Evolutionary conservation across 2,888 invertebrate species (phyloP).

Genomic region (Pegoplata infirma): DNA sequence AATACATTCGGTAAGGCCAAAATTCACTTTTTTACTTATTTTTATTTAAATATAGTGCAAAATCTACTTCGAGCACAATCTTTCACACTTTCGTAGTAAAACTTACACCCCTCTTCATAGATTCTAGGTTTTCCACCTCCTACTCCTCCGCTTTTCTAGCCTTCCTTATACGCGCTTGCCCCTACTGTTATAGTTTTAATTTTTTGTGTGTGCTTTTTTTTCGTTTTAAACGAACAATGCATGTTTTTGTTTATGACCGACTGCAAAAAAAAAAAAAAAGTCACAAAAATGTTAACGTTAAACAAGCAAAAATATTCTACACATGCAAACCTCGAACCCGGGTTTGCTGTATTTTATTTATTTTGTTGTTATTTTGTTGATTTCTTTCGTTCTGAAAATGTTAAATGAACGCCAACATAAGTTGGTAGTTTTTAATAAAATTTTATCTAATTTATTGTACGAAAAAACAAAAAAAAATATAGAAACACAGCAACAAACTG

Average conservation of each 20-base stretch:
- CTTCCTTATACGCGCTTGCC: not conserved
- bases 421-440: conserved; percentile 46
- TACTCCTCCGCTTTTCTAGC: not conserved
- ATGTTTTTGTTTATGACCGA: conserved; percentile 59
- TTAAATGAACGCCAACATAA: conserved; percentile 45
- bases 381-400: conserved; percentile 21
- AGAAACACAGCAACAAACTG: conserved; percentile 8
- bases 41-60: too few species aligned
- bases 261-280: conserved; percentile 33
- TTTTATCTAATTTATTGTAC: conserved; percentile 56
- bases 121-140: not conserved
- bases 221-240: conserved; percentile 52
- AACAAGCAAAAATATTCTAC: conserved; percentile 34
- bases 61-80: not conserved
- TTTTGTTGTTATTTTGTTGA: not conserved
- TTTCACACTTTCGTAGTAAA: conserved; percentile 13
- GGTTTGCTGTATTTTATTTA: not conserved
- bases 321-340: conserved; percentile 26
- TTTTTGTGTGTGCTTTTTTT: not conserved
- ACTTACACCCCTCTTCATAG: not conserved
- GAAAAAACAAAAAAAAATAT: conserved; percentile 5
- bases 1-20: too few species aligned
- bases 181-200: not conserved
- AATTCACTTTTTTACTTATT: too few species aligned
- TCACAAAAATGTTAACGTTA: conserved; percentile 45